Percentiles rank a stretch among this genome's conserved stretches.
phyloP scores from a whole-genome alignment of 2,888 invertebrate genomes.

The Apomyelois bistriatella region DNA sequence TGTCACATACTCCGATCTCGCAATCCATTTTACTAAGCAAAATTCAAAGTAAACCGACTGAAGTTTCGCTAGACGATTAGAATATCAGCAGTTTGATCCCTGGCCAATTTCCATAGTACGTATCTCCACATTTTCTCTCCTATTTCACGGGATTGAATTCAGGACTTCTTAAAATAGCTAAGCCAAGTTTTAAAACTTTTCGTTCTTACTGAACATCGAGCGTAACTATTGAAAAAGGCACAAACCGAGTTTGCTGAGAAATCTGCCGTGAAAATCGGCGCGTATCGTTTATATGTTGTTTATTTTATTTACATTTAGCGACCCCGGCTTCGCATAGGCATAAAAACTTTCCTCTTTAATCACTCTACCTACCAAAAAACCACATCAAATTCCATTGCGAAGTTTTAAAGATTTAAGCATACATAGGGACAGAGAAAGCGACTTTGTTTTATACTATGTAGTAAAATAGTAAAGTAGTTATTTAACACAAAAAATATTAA shows the following conservation, averaged over 20 bases:
- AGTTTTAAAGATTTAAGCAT: no score
- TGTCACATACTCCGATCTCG: neutral
- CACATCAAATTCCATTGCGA: no score
- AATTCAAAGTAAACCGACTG: neutral
- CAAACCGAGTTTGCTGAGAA: neutral
- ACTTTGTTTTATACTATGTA: no score
- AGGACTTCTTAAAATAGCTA: slow-evolving; percentile 6
- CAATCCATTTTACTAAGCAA: neutral
- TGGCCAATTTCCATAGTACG: slow-evolving; percentile 4
- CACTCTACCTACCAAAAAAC: no score
- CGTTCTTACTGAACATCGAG: neutral
- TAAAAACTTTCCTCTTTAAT: no score
- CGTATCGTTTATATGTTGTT: neutral
- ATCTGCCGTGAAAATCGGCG: neutral
- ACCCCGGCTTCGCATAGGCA: no score
- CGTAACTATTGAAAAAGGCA: neutral
- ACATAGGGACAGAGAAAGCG: no score
- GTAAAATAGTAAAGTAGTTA: no score
- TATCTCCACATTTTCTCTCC: slow-evolving; percentile 5
- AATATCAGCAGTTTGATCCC: slow-evolving; percentile 9
- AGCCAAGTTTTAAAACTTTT: slow-evolving; percentile 6
- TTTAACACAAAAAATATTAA: no score
- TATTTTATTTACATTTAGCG: neutral
- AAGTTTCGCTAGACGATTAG: slow-evolving; percentile 3
- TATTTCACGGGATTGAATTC: slow-evolving; percentile 4